phyloP scores from a whole-genome alignment of 2,888 invertebrate genomes.

The Cantharis rufa region DNA sequence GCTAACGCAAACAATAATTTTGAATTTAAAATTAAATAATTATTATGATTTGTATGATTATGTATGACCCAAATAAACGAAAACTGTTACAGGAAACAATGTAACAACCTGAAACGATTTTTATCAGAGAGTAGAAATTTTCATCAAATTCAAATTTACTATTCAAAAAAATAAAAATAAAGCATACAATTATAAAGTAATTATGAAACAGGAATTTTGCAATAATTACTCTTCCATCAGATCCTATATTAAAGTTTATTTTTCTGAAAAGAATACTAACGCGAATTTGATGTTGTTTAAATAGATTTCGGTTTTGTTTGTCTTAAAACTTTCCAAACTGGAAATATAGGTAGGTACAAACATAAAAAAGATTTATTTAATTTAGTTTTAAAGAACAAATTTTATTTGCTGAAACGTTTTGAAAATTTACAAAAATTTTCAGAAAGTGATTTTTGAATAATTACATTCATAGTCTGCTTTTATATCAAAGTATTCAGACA shows the following conservation, averaged over 20 bases:
- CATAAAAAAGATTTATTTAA: not conserved
- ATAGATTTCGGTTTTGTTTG: not conserved
- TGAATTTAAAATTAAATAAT: not conserved
- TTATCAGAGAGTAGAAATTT: not conserved
- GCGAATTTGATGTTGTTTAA: not conserved
- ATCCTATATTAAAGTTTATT: not conserved
- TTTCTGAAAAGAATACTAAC: not conserved
- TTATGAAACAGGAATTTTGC: not conserved
- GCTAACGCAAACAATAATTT: not conserved
- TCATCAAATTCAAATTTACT: not conserved
- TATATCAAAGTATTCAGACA: too few species aligned
- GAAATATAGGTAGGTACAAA: not conserved
- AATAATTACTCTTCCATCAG: not conserved
- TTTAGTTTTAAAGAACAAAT: not conserved
- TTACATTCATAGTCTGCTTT: too few species aligned
- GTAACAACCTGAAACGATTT: not conserved
- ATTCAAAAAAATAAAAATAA: not conserved
- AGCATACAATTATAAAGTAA: not conserved
- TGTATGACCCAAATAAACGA: not conserved
- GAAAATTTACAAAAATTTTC: not conserved
- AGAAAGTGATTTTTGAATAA: too few species aligned
- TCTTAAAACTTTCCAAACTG: not conserved
- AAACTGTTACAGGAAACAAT: not conserved
- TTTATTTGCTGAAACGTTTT: not conserved
- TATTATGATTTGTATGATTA: not conserved